phyloP scores from a whole-genome alignment of 2,888 invertebrate species.

The Anthophora plumipes region DNA sequence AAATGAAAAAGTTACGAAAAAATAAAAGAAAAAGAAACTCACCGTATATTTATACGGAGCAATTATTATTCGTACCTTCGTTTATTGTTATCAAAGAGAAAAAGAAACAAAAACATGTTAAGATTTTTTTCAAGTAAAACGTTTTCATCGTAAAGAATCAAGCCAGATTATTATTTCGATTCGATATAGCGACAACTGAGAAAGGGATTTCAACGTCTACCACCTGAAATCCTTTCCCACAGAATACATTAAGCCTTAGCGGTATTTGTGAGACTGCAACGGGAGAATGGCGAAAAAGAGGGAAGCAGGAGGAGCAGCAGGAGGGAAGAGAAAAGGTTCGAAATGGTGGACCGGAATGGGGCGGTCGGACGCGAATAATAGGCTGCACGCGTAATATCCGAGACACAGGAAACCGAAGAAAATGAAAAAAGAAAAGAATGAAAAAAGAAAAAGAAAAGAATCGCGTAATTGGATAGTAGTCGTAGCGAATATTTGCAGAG shows the following conservation, averaged over 20 bases:
- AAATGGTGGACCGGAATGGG: conserved; percentile 61
- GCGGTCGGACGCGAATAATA: conserved; percentile 53
- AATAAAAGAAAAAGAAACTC: no score
- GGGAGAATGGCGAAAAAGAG: conserved; percentile 36
- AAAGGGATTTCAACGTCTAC: conserved; percentile 17
- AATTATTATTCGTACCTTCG: neutral
- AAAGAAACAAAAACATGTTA: no score
- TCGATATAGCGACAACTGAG: neutral
- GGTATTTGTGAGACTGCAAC: conserved; percentile 39
- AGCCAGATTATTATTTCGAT: conserved; percentile 4
- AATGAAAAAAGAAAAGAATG: conserved; percentile 1
- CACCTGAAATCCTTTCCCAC: conserved; percentile 40
- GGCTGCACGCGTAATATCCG: conserved; percentile 46
- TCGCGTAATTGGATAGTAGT: conserved; percentile 21
- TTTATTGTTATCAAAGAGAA: neutral
- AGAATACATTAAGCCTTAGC: conserved; percentile 46
- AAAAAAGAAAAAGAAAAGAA: conserved; percentile 8
- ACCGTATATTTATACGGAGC: neutral
- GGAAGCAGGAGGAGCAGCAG: conserved; percentile 14
- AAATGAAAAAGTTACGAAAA: neutral
- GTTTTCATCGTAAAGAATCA: neutral
- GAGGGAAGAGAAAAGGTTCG: conserved; percentile 48
- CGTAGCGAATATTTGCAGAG: conserved; percentile 7
- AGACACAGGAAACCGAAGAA: conserved; percentile 28
- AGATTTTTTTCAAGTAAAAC: neutral